phyloP scores from a whole-genome alignment of 92 coral and sea anemone genomes.

The Porites evermanni region DNA sequence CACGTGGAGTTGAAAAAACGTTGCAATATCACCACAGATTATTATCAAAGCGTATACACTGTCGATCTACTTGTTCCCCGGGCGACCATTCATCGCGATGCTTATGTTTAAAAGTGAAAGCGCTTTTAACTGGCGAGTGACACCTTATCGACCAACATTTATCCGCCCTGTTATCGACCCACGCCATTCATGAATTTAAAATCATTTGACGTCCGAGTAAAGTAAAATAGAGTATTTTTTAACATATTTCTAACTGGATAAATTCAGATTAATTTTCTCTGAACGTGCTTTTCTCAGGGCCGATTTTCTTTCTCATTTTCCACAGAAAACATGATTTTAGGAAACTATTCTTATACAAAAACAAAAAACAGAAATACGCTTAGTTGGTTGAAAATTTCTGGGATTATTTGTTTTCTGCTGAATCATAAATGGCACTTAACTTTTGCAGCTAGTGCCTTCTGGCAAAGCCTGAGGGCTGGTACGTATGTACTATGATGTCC shows the following conservation, averaged over 20 bases:
- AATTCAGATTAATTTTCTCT: background rate
- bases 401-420: no score
- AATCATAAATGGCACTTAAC: no score
- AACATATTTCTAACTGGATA: background rate
- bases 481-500: background rate
- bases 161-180: background rate
- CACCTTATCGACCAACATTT: background rate
- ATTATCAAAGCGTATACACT: constrained; percentile 6
- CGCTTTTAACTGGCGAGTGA: background rate
- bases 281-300: no score
- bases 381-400: background rate
- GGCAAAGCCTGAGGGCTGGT: background rate
- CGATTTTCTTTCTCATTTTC: background rate
- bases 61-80: background rate
- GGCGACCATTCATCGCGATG: constrained; percentile 29
- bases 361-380: no score
- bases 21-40: background rate
- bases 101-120: background rate
- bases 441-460: background rate
- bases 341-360: background rate
- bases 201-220: background rate
- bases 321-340: background rate
- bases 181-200: constrained; percentile 1
- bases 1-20: background rate
- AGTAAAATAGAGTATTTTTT: constrained; percentile 3